These are phyloP conservation scores for Dasyprocta punctata DNA, from an alignment of 2,113 vertebrate genomes.

Conservation along the genomic window DNA sequence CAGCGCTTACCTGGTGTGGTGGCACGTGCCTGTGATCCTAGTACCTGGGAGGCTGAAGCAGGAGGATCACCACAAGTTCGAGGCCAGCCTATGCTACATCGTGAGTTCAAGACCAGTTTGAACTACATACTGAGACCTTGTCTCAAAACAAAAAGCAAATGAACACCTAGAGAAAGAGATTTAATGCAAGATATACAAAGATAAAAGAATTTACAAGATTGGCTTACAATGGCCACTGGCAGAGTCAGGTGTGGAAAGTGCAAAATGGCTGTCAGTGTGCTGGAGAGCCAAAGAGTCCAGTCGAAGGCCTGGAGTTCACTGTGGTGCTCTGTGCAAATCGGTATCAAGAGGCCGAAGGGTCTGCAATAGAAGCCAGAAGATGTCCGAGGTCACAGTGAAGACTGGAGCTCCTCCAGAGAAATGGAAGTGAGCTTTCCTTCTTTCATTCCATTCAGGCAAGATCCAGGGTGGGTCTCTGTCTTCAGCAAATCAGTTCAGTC, in stretches of 20 bases:
- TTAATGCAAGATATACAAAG: not conserved
- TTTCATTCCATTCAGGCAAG: not conserved
- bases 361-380: not conserved
- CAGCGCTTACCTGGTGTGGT: not conserved
- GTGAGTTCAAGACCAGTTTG: not conserved
- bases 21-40: not conserved
- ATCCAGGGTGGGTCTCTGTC: not conserved
- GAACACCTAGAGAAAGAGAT: not conserved
- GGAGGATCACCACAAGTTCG: not conserved
- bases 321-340: not conserved
- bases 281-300: not conserved
- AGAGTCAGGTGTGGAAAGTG: not conserved
- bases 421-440: not conserved
- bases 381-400: not conserved
- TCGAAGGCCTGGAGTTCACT: not conserved
- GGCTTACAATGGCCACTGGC: not conserved
- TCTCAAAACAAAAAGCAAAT: not conserved
- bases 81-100: not conserved
- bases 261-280: not conserved
- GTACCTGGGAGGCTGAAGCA: not conserved
- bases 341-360: not conserved
- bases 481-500: not conserved
- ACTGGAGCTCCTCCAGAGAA: not conserved
- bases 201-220: not conserved
- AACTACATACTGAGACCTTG: not conserved